phyloP scores from a whole-genome alignment of 2,888 invertebrate species.

The Steinernema hermaphroditum region DNA sequence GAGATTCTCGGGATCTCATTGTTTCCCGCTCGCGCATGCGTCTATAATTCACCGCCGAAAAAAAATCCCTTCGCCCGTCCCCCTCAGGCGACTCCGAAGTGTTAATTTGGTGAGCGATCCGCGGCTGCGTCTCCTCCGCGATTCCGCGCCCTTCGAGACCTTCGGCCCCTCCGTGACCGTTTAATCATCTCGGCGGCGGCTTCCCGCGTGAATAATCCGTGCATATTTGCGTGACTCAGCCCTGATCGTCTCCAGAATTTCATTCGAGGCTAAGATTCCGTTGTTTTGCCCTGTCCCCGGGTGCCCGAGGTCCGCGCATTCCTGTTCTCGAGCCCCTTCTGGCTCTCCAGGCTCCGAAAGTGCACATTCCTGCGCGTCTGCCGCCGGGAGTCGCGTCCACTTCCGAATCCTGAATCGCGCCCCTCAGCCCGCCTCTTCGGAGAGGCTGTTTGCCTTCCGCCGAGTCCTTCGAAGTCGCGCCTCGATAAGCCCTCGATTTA shows the following conservation, averaged over 20 bases:
- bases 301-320: not conserved
- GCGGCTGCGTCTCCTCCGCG: not conserved
- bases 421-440: no score
- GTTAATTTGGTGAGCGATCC: constrained; percentile 23
- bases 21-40: not conserved
- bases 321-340: not conserved
- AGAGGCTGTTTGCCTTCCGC: no score
- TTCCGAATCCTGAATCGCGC: no score
- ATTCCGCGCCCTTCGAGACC: not conserved
- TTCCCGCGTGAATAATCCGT: constrained; percentile 9
- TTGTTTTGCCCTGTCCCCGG: not conserved
- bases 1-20: constrained; percentile 24
- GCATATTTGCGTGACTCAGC: constrained; percentile 13
- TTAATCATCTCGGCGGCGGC: not conserved
- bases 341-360: constrained; percentile 21
- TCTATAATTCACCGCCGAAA: constrained; percentile 17
- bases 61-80: constrained; percentile 5
- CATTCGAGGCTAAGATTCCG: no score
- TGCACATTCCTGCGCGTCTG: constrained; percentile 20
- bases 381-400: not conserved
- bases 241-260: no score
- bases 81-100: constrained; percentile 6
- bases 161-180: not conserved
- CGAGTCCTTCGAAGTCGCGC: not conserved
- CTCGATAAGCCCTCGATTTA: not conserved